Evolutionary conservation across 2,113 vertebrate genomes (phyloP), one percentile per base, ranked within the genome.

Genomic region (Etia nguti): DNA sequence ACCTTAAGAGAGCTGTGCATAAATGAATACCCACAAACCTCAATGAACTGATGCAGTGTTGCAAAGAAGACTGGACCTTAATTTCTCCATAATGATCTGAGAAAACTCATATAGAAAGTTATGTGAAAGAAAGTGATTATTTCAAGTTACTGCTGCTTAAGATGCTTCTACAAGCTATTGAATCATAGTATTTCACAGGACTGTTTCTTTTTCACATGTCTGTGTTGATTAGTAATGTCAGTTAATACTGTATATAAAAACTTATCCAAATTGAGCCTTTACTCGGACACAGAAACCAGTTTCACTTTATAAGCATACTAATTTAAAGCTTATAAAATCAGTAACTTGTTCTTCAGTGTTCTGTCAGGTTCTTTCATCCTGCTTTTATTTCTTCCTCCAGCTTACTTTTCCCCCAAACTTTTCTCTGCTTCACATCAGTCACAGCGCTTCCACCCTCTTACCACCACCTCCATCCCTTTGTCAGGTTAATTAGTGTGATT

Each of bases 401-500:
- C 73, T 26, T 22, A 6, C 70, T 68, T 88, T 70, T 68, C 8
- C 20, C 20, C 20, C 81, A 6, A 2, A 83, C 73, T 85, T 73
- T 60, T n/a, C 62, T 79, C 80, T 62, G 46, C 83, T 86, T 90
- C 77, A 60, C 86, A 84, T 91, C 83, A 86, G 54, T 88, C 84
- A 77, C 50, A 82, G 82, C 16, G 6, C 46, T 77, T 52, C 73
- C 46, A 34, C 73, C 46, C 26, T 52, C 46, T 77, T 12, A 77
- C 34, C 20, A 6, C 20, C 34, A 59, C 55, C 46, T n/a, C 22
- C 34, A 70, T 84, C 85, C 77, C 41, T 88, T 93, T 92, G 93
- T 92, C 89, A 91, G 93, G 90, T 95, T 95, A 95, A 95, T 95
- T 95, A 95, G 82, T 85, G 85, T 94, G 85, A 94, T 95, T 94